Evolutionary conservation across 2,888 invertebrate species (phyloP), one percentile per base, ranked within the genome.

Genomic region (Epsilonema sp.): DNA sequence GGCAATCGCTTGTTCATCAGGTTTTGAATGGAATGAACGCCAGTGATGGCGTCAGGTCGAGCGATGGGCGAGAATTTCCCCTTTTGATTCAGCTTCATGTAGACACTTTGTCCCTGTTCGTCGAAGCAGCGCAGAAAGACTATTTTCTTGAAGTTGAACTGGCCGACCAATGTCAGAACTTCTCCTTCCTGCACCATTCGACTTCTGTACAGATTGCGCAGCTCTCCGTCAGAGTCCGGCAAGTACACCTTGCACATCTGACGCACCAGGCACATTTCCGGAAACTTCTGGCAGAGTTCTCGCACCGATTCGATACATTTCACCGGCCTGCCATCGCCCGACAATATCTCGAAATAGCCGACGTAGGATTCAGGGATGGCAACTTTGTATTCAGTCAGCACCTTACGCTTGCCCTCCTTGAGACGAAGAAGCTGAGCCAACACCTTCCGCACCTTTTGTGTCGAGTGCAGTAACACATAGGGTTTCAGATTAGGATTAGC

Each of bases 341-440:
- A 87, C 26, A 90, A 72, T 44, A 90, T 74, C 67, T 90, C 89
- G 66, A 90, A 90, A 69, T 82, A 89, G 8, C 90, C 90, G 54
- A 79, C 75, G 66, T 38, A 51, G 1, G 80, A 77, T 59, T 86
- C 81, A 4, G 90, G 89, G 51, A 90, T 85, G 45, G 84, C 80
- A 53, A 89, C 74, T 62, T 85, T 76, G 5, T 82, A 81, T 41
- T 80, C 60, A 78, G 24, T 82, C 77, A 57, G 79, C 85, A 78
- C 71, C 85, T 86, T 53, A 85, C 82, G 44, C 31, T 39, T 45
- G 39, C 45, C 45, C 26, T 45, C 45, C 22, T 31, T 25, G 11
- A 45, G 2, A 2, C 26, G 25, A 2, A 45, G n/a, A 11, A 45
- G 21, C 20, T 25, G 39, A 3, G 37, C 45, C n/a, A 45, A 62